phyloP scores from a whole-genome alignment of 2,113 vertebrate species.

The Nothobranchius furzeri region DNA sequence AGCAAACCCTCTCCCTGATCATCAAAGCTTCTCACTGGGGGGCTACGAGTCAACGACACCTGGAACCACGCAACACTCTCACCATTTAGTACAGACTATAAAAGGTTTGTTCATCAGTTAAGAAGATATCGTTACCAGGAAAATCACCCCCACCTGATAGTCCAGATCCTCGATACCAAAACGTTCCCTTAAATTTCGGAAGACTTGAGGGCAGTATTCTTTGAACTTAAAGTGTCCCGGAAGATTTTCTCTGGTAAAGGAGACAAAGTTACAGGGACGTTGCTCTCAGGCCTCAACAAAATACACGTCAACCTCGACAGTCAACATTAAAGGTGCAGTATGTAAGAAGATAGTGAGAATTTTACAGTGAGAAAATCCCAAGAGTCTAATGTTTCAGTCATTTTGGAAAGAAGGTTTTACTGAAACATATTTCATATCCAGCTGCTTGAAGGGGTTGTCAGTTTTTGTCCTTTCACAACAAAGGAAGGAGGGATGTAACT shows the following conservation, averaged over 20 bases:
- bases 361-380: no score
- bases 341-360: no score
- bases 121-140: neutral
- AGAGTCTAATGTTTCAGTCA: no score
- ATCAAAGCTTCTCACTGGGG: conserved; percentile 80
- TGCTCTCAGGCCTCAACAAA: neutral
- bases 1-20: conserved; percentile 83
- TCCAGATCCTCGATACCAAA: conserved; percentile 93
- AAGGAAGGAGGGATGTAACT: no score
- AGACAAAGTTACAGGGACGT: neutral
- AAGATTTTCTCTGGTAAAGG: conserved; percentile 86
- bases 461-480: no score
- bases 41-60: conserved; percentile 88
- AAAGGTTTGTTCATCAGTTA: no score
- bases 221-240: conserved; percentile 97
- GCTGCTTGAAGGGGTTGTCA: no score
- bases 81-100: neutral
- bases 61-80: conserved; percentile 34
- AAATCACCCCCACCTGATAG: conserved; percentile 82
- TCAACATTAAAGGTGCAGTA: no score
- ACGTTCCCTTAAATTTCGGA: conserved; percentile 90
- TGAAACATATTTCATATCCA: no score
- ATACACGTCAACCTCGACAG: neutral
- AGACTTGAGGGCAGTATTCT: conserved; percentile 95
- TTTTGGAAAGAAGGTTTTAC: no score